These are phyloP conservation scores for Artemia sp. DNA, from an alignment of 2,888 invertebrate species.

Conservation along the genomic window DNA sequence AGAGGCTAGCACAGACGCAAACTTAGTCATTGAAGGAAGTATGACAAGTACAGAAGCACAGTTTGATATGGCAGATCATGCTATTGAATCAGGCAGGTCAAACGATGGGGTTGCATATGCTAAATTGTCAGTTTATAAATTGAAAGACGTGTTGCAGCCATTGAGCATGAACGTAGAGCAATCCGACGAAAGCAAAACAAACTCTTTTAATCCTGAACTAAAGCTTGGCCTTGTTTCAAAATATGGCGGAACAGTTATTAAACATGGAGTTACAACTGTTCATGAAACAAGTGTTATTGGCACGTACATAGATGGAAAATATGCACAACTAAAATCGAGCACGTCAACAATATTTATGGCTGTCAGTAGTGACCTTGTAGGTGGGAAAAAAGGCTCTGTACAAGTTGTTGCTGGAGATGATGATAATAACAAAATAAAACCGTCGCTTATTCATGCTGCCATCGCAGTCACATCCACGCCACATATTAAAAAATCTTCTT, in stretches of 20 bases:
- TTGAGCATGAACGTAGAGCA: background rate
- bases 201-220: background rate
- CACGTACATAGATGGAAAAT: conserved; percentile 69
- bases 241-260: conserved; percentile 62
- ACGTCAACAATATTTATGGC: conserved; percentile 43
- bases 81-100: background rate
- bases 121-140: background rate
- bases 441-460: conserved; percentile 22
- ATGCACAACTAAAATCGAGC: conserved; percentile 68
- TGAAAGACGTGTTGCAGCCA: conserved; percentile 1
- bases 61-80: background rate
- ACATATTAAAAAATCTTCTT: background rate
- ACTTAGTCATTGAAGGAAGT: background rate
- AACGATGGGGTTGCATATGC: background rate
- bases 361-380: conserved; percentile 17
- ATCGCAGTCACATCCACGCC: conserved; percentile 1
- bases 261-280: conserved; percentile 62
- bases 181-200: background rate
- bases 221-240: conserved; percentile 58
- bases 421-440: conserved; percentile 19
- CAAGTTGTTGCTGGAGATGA: conserved; percentile 20
- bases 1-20: background rate
- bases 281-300: conserved; percentile 79
- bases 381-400: background rate
- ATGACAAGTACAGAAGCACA: background rate